Evolutionary conservation across 1,140 invertebrate species (phyloP), one percentile per base, ranked within the genome.

Genomic region (Zaprionus inermis): DNA sequence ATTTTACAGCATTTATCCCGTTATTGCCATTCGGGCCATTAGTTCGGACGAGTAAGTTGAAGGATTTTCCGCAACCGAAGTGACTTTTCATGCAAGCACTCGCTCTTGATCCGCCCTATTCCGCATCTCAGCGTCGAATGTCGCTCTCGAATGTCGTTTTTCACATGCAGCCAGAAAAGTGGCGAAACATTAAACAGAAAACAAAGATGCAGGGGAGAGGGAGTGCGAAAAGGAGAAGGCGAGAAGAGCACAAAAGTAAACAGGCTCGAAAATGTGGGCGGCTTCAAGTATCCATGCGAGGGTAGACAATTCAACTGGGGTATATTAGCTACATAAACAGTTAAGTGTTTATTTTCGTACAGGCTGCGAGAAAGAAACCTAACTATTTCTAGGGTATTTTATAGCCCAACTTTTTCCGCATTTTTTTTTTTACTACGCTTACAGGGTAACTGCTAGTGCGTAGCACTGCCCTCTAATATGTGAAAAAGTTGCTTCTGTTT

Each of bases 21-120:
- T 54, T 66, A 73, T 73, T 73, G 60, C 65, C 57, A 61, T 69
- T 73, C 44, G 71, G 57, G 52, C 71, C 71, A 73, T 73, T 73
- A 73, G 71, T 56, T 22, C 49, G 57, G 28, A 20, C 41, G 38
- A 51, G 30, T 66, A 38, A 55, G 56, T 68, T 46, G 36, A 72
- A 68, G 60, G 71, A 68, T 68, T 59, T 67, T 72, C 52, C 65
- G 65, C 20, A 52, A 49, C 30, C 59, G 51, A 68, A 68, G 64
- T 68, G 56, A 73, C 65, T 73, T 73, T 68, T 20, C 57, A 46
- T 60, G 71, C 65, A 49, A 34, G 38, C 38, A 44, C 7, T 1
- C 38, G n/a, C 38, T n/a, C 38, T n/a, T n/a, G 1, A 0, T 2
- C 7, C 36, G 1, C 14, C 14, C 65, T 34, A 57, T 32, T 57